Base-by-base conservation (phyloP, 2,113 vertebrate species). In the Gallinago paraguaiae region DNA sequence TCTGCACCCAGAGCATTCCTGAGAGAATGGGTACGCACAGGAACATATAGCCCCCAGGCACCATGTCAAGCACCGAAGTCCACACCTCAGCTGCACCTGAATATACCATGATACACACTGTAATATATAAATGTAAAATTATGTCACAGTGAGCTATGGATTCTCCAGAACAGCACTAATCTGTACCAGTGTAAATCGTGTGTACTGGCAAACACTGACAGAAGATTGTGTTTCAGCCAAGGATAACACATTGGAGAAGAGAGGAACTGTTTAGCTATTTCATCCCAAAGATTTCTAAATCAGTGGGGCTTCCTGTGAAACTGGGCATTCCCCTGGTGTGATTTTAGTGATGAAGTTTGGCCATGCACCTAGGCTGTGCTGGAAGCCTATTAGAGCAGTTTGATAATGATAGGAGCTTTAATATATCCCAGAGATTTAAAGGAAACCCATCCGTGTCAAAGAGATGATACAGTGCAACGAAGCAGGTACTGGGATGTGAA, bases 391-490 rank as follows among this genome's bases (percentile, higher is more conserved):
- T 84, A 56, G 9, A 80, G 37, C 37, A 88, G 60, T 41, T 45
- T 68, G 71, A 82, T 89, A 95, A 94, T 67, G 74, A 91, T 4
- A 90, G 77, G 28, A 70, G 63, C 57, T 96, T 56, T 76, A 93
- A 74, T 60, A 60, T 48, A 94, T 61, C 75, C 75, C 82, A 75
- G 43, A 69, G 68, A 72, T 95, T 94, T 95, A 94, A 92, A 82
- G 53, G 35, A 88, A 89, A 95, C 67, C 57, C 43, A 74, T 92
- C 68, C 41, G 45, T 86, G 88, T 81, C 81, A 93, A 80, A 81
- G n/a, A 85, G 43, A 72, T 67, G 90, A 93, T 45, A 64, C 65
- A 90, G 33, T 56, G 67, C 18, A 4, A 94, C 70, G 64, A 95
- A 90, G 46, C 30, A 84, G 74, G 61, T 87, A 77, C 5, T 60